Base-by-base conservation (phyloP, 1,140 invertebrate genomes). In the Drosophila parvula region DNA sequence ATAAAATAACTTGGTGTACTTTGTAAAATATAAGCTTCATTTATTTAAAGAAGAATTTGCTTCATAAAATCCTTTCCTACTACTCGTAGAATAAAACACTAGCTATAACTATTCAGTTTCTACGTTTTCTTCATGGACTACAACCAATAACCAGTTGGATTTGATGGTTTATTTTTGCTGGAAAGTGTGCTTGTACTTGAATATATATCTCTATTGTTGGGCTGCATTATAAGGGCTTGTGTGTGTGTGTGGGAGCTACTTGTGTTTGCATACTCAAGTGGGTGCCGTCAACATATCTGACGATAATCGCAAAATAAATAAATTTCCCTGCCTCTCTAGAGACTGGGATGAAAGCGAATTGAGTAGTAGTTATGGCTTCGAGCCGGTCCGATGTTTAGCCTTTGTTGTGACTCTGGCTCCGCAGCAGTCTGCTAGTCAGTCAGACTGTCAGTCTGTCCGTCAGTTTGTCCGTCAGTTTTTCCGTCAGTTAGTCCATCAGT, bases 401-500 rank as follows among this genome's bases (percentile, higher is more conserved):
- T 45, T 69, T 71, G 50, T 28, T 40, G 47, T 16, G n/a, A 55
- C 41, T 44, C 16, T 12, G 61, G 16, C 10, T 38, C 14, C 44
- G 34, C 44, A 32, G 38, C 45, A 64, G 62, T 36, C 18, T 14
- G 50, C 16, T 5, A 28, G 14, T 48, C 18, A 22, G 38, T 38
- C 38, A 40, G 6, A 6, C 38, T 40, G 44, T 22, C 45, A 55
- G 51, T 55, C n/a, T 3, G 40, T 9, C 65, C 58, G 43, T 56
- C 58, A 44, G 51, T 43, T 41, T 56, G 71, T 50, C 58, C 32
- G 38, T 48, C 53, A 71, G 55, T 22, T 22, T 22, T 22, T 22
- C 1, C 22, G 22, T 22, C 22, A 22, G 44, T 60, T 47, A 65
- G 51, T 79, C 59, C 64, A 41, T 81, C 77, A 67, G 76, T 81